Percentiles rank a stretch among this genome's conserved stretches.
Evolutionary conservation across 2,888 invertebrate genomes (phyloP).

Genomic region (Chalcis sispes): DNA sequence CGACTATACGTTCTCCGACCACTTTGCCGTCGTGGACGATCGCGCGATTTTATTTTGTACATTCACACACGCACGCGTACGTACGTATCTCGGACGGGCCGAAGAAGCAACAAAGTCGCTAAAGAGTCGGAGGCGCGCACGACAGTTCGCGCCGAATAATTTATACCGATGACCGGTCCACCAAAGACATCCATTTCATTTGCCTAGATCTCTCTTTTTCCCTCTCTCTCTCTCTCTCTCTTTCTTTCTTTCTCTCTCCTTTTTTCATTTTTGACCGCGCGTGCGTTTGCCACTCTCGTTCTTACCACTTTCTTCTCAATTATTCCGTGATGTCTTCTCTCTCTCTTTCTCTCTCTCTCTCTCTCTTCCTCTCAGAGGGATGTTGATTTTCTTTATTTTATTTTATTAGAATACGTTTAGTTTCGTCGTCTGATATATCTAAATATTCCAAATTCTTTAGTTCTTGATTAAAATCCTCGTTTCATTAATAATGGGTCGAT

Average conservation of each 20-base stretch:
- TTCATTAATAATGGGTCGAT: too few species aligned
- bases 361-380: too few species aligned
- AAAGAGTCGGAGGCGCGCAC: neutral
- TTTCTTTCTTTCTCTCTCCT: too few species aligned
- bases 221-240: too few species aligned
- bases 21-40: slow-evolving; percentile 10
- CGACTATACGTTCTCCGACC: slow-evolving; percentile 13
- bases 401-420: too few species aligned
- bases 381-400: too few species aligned
- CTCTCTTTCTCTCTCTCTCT: neutral
- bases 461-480: too few species aligned
- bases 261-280: neutral
- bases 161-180: slow-evolving; percentile 21
- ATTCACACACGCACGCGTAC: neutral
- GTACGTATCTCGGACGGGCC: too few species aligned
- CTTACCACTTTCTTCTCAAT: slow-evolving; percentile 22
- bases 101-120: slow-evolving; percentile 32
- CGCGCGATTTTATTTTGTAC: neutral
- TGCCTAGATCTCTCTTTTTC: neutral
- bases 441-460: too few species aligned
- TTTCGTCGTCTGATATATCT: too few species aligned
- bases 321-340: slow-evolving; percentile 9
- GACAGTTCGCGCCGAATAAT: slow-evolving; percentile 15
- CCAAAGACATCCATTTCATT: slow-evolving; percentile 29
- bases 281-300: neutral